Evolutionary conservation across 2,797 vertebrate species (phyloP).

Genomic region (Gastrophryne carolinensis): DNA sequence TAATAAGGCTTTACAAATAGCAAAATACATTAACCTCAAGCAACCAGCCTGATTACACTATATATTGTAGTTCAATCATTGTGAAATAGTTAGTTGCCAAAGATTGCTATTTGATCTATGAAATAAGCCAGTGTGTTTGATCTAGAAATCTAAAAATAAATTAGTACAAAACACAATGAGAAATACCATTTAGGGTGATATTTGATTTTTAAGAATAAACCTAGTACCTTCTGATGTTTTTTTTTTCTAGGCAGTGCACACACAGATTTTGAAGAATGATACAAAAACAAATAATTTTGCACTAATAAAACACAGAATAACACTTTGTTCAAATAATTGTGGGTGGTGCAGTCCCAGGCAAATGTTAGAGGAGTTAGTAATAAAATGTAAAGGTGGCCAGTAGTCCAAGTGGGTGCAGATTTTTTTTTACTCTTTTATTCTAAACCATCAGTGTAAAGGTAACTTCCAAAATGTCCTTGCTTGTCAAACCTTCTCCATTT

Average conservation of each 20-base stretch:
- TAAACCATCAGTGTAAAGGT: constrained; percentile 20
- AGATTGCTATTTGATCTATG: too few relatives aligned
- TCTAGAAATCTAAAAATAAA: background rate
- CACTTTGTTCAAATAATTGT: background rate
- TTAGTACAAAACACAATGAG: background rate
- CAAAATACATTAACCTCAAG: too few relatives aligned
- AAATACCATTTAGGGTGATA: background rate
- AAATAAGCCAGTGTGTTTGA: background rate
- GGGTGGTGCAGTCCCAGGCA: constrained; percentile 18
- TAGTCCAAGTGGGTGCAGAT: constrained; percentile 12
- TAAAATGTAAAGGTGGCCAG: constrained; percentile 27
- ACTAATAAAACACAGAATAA: constrained; percentile 11
- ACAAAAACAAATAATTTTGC: background rate
- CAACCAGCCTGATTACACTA: too few relatives aligned
- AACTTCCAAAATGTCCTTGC: constrained; percentile 30
- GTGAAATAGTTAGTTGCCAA: too few relatives aligned
- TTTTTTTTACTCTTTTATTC: constrained; percentile 14
- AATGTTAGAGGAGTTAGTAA: background rate
- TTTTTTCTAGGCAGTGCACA: background rate
- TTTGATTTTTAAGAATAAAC: background rate
- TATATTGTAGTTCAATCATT: too few relatives aligned
- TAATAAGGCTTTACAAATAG: too few relatives aligned
- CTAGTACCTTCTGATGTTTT: background rate
- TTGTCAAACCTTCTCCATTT: constrained; percentile 25
- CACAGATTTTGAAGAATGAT: background rate